A percentile compares a stretch with the other conserved stretches of the same genome.
Conservation (phyloP, 2,113 vertebrate species). For the Trematocara zebra region DNA sequence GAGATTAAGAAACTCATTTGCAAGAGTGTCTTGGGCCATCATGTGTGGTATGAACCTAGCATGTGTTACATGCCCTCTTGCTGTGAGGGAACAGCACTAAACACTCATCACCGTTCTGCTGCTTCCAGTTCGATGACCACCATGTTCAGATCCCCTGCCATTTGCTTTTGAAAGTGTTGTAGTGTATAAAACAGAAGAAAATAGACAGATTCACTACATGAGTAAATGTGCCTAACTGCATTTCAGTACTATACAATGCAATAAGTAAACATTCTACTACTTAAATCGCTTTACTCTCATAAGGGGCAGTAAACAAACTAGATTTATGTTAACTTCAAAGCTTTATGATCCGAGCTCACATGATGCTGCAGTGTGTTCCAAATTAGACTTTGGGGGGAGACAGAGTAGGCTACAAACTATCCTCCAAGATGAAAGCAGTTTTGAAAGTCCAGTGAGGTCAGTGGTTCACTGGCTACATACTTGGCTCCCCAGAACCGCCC, state of each 20-base stretch:
- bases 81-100: background rate
- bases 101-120: background rate
- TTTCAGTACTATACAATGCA: background rate
- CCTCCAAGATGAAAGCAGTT: conserved; percentile 37
- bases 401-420: conserved; percentile 16
- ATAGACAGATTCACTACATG: background rate
- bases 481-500: conserved; percentile 46
- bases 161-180: background rate
- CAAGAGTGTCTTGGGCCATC: background rate
- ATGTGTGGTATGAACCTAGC: background rate
- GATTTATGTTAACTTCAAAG: background rate
- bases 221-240: background rate
- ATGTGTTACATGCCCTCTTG: background rate
- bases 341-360: background rate
- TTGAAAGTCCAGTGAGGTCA: conserved; percentile 26
- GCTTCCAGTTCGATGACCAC: background rate
- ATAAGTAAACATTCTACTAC: background rate
- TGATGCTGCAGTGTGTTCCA: background rate
- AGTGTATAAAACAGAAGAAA: background rate
- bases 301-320: background rate
- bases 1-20: background rate
- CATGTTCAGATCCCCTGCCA: background rate
- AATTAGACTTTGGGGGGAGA: conserved; percentile 3
- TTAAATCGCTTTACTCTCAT: background rate
- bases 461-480: conserved; percentile 31